Conservation (phyloP, 1,140 invertebrate genomes). For the Probaryconus sp. region DNA sequence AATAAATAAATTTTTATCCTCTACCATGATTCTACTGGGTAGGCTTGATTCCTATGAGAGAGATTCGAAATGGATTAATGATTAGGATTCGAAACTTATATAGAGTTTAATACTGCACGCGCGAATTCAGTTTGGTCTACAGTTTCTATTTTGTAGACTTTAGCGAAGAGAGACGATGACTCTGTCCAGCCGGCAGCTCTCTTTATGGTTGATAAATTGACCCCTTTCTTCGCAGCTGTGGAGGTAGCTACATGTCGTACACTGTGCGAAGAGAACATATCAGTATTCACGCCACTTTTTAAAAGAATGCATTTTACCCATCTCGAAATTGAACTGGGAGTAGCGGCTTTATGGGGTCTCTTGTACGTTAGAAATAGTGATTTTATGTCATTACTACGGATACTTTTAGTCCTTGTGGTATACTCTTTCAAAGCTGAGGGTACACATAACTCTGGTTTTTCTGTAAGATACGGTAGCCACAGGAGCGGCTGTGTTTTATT, state of each 20-base stretch:
- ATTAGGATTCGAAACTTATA: too few species aligned
- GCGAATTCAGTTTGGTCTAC: too few species aligned
- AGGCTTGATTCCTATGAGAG: too few species aligned
- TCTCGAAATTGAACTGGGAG: neutral
- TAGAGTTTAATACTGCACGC: too few species aligned
- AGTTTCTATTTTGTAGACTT: too few species aligned
- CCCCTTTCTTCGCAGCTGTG: conserved; percentile 8
- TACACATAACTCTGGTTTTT: conserved; percentile 24
- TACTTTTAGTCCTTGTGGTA: too few species aligned
- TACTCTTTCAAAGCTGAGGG: conserved; percentile 15
- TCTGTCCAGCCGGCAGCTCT: conserved; percentile 54
- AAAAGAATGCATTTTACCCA: conserved; percentile 18
- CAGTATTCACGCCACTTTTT: conserved; percentile 29
- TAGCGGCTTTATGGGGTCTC: conserved; percentile 4
- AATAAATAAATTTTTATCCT: too few species aligned
- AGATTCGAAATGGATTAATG: too few species aligned
- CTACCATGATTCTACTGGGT: too few species aligned
- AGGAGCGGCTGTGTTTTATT: conserved; percentile 11
- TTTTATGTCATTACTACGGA: neutral
- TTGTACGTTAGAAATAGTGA: conserved; percentile 7
- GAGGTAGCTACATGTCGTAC: conserved; percentile 26
- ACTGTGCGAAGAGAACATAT: conserved; percentile 23
- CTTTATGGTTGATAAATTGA: conserved; percentile 32
- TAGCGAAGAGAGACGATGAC: conserved; percentile 49
- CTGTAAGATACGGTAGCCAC: conserved; percentile 6